These are phyloP conservation scores for Acanthornis magna DNA, from an alignment of 2,797 vertebrate species.

Conservation along the genomic window DNA sequence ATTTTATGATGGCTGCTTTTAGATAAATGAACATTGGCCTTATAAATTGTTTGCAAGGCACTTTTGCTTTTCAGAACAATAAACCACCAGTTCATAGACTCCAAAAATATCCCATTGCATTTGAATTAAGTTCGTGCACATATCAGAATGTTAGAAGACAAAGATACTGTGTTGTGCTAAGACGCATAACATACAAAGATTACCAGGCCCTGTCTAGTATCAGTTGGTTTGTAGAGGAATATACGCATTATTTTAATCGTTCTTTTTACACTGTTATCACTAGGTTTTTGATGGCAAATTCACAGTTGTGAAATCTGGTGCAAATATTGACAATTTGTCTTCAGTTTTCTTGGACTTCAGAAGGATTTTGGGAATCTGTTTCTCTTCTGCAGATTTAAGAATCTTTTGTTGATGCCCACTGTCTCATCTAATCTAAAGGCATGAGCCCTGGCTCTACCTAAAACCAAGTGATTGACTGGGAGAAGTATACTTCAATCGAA, in stretches of 20 bases:
- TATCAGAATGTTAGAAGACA: background rate
- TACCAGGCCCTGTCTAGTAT: background rate
- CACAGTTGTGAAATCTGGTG: background rate
- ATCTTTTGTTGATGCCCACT: background rate
- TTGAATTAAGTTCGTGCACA: background rate
- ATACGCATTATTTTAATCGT: background rate
- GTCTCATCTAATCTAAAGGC: background rate
- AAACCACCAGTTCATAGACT: background rate
- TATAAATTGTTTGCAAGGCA: background rate
- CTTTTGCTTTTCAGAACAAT: background rate
- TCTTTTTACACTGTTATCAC: background rate
- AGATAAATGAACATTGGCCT: background rate
- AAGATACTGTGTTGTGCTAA: background rate
- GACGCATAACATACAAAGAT: background rate
- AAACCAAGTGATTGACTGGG: background rate
- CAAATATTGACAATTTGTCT: background rate
- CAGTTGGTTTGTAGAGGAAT: background rate
- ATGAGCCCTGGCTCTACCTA: background rate
- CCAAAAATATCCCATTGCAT: background rate
- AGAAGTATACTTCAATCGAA: background rate
- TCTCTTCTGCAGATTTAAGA: background rate
- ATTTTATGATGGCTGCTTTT: background rate
- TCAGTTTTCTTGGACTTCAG: background rate
- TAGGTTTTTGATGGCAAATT: background rate
- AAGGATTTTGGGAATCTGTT: background rate